Conservation (phyloP, 2,797 vertebrate genomes). For the Clamator glandarius region DNA sequence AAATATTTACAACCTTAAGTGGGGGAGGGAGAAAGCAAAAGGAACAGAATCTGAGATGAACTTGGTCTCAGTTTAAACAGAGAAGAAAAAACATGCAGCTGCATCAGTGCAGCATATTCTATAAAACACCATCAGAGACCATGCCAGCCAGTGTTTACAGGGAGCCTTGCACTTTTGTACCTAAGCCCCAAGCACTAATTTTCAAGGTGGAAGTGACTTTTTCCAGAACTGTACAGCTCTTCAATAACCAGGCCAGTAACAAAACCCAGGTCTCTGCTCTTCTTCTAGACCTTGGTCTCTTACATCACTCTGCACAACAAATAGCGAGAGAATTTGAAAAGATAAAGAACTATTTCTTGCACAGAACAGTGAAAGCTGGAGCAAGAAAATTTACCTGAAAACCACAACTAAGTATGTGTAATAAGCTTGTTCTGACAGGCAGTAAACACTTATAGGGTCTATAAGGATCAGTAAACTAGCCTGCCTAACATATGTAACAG, state of each 20-base stretch:
- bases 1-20: background rate
- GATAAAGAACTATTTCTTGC: background rate
- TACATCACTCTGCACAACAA: background rate
- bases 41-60: background rate
- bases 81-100: background rate
- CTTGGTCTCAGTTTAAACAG: background rate
- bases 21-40: background rate
- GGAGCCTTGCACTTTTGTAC: background rate
- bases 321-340: background rate
- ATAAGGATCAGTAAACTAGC: background rate
- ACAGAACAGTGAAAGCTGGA: background rate
- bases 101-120: background rate
- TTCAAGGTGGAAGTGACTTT: background rate
- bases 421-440: background rate
- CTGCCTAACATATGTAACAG: background rate
- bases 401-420: background rate
- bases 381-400: background rate
- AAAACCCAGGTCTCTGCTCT: background rate
- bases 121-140: background rate
- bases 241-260: background rate
- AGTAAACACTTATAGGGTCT: background rate
- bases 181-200: background rate
- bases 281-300: background rate
- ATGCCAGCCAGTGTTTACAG: background rate
- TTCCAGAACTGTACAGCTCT: background rate